phyloP scores from a whole-genome alignment of 2,113 vertebrate genomes.

The Rhynchomys soricoides region DNA sequence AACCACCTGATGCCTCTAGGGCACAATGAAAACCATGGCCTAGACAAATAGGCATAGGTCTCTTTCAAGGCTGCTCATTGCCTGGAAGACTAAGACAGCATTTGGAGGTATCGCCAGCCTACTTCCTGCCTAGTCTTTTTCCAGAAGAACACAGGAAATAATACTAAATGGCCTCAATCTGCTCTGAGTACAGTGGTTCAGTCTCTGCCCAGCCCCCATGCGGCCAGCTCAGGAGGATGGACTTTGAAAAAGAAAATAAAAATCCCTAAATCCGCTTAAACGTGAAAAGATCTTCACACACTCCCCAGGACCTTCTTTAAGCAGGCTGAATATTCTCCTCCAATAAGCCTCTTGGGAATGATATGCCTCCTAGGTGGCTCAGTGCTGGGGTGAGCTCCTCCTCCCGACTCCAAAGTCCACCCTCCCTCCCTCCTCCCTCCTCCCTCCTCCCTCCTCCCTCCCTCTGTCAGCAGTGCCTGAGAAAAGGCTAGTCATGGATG shows the following conservation, averaged over 20 bases:
- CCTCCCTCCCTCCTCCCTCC: not conserved
- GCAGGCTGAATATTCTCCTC: not conserved
- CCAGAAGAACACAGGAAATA: not conserved
- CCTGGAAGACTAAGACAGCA: not conserved
- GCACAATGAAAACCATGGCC: not conserved
- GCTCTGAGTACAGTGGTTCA: not conserved
- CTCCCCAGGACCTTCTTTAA: constrained; percentile 54
- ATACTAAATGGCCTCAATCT: not conserved
- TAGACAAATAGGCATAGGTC: not conserved
- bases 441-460: not conserved
- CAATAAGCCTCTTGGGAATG: not conserved
- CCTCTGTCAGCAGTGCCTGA: not conserved
- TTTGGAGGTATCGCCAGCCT: not conserved
- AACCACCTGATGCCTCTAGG: too few relatives aligned
- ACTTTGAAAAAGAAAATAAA: not conserved
- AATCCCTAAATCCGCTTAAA: constrained; percentile 33
- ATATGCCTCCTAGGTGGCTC: not conserved
- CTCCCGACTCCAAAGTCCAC: not conserved
- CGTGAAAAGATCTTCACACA: not conserved
- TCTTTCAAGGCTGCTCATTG: not conserved
- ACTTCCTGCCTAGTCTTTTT: not conserved
- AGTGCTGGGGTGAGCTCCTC: not conserved
- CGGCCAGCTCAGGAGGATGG: not conserved
- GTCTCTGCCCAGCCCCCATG: not conserved
- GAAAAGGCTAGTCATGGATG: not conserved